These are phyloP conservation scores for Acanthochromis polyacanthus DNA, from an alignment of 2,113 vertebrate genomes.

Conservation along the genomic window DNA sequence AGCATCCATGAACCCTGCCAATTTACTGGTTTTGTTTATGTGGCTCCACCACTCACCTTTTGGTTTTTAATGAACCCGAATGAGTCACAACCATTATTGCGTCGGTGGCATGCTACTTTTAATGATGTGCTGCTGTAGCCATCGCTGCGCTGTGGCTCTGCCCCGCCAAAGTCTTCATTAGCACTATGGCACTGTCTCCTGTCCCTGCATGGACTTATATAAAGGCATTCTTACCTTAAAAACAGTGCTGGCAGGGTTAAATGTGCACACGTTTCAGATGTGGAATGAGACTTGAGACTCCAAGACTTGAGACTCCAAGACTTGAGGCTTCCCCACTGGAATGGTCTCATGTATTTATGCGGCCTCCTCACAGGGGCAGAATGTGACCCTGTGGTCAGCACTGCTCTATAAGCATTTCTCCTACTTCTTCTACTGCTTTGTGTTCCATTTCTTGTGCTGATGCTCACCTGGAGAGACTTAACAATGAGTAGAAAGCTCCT, in stretches of 20 bases:
- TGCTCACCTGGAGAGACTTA: background rate
- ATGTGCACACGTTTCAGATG: conserved; percentile 45
- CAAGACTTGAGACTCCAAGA: background rate
- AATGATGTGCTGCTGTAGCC: conserved; percentile 66
- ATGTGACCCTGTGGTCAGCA: conserved; percentile 45
- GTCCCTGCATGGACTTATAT: conserved; percentile 27
- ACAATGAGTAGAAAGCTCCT: conserved; percentile 4
- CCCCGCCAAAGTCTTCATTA: conserved; percentile 63
- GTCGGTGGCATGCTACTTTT: conserved; percentile 42
- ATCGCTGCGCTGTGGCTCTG: conserved; percentile 13
- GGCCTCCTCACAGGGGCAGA: conserved; percentile 10
- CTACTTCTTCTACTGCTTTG: background rate
- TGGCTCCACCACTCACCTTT: conserved; percentile 47
- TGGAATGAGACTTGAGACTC: conserved; percentile 44
- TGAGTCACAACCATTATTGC: conserved; percentile 45
- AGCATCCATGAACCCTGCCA: conserved; percentile 33
- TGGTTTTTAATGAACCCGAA: conserved; percentile 67
- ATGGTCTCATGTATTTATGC: conserved; percentile 53
- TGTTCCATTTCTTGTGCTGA: conserved; percentile 18
- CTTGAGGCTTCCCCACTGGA: conserved; percentile 20
- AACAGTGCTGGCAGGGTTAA: conserved; percentile 40
- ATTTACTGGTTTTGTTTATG: conserved; percentile 71
- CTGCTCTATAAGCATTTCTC: conserved; percentile 7
- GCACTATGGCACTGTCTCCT: conserved; percentile 29
- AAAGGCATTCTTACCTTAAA: conserved; percentile 20